Base-by-base conservation (phyloP, 2,797 vertebrate genomes). In the Lerista edwardsae region DNA sequence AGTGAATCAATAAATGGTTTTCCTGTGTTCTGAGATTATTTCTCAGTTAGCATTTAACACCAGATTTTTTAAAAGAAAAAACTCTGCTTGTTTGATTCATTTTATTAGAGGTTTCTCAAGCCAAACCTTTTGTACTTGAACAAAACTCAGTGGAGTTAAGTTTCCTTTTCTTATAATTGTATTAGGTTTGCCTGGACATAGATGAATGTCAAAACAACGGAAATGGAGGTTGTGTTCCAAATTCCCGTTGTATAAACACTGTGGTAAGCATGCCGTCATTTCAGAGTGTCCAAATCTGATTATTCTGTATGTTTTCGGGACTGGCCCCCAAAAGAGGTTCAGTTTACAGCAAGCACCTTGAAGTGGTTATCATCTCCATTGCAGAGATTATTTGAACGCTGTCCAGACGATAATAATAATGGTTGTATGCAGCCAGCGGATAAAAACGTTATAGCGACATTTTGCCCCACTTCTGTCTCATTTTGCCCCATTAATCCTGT, bases 201-300 rank as follows among this genome's bases (percentile, higher is more conserved):
- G 98, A 99, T 76, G 99, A 99, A 94, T 99, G 99, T 93, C 97
- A 96, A 91, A 95, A 90, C 75, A 95, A 96, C 3, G 90, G 96
- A 94, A 98, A 97, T n/a, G 98, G 98, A 93, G 96, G 97, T 19
- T 99, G 99, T 6, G 93, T 98, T 34, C 91, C 94, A 3, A 98
- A 99, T 93, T 99, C 99, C n/a, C 21, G 97, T 89, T 99, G 99
- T 92, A 94, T 97, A 92, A 99, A 99, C 95, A 98, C 98, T 65
- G 92, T 97, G 97, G 99, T 99, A 95, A 98, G 97, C 31, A 23
- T 84, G 79, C 91, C 25, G 29, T 90, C 0, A 83, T 86, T 64
- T 84, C 29, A 55, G 19, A 25, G 75, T 92, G 89, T 81, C 15
- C 78, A 87, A 92, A 76, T 64, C 1, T 0, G 0, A 34, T 81